A percentile compares a stretch with the other conserved stretches of the same genome.
phyloP scores from a whole-genome alignment of 2,888 invertebrate genomes.

The Acronicta aceris region DNA sequence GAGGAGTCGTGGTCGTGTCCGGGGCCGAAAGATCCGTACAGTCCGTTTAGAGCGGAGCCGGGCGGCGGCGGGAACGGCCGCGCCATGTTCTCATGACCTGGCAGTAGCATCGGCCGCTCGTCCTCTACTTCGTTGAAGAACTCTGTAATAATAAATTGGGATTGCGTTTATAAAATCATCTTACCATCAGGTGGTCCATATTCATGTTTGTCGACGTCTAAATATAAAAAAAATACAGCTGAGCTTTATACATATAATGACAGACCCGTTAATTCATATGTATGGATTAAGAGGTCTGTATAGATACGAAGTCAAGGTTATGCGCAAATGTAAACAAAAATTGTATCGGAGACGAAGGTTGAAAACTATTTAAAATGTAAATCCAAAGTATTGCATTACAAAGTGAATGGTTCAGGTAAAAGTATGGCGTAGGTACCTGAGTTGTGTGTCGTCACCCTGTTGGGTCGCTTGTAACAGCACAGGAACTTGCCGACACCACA shows the following conservation, averaged over 20 bases:
- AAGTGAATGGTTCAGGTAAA: neutral
- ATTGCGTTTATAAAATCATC: neutral
- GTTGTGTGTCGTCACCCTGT: conserved; percentile 50
- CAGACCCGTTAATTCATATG: no score
- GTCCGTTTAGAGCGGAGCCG: conserved; percentile 38
- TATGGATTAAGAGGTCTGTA: no score
- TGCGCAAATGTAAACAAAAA: no score
- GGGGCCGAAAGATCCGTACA: conserved; percentile 58
- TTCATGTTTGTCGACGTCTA: no score
- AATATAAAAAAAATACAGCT: no score
- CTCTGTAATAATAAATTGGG: conserved; percentile 63
- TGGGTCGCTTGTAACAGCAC: conserved; percentile 89
- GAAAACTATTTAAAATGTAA: neutral
- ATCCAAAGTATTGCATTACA: neutral
- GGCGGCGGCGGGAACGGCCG: conserved; percentile 66
- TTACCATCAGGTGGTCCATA: no score
- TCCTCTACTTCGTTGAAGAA: conserved; percentile 79
- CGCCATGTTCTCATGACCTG: conserved; percentile 61
- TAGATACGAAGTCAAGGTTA: no score
- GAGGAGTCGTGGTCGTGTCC: conserved; percentile 51
- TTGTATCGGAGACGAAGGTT: no score
- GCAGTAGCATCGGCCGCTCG: conserved; percentile 71
- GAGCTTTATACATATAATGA: no score
- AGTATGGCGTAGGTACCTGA: conserved; percentile 63
- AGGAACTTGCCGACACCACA: conserved; percentile 91